Evolutionary conservation across 2,797 vertebrate species (phyloP), one percentile per base, ranked within the genome.

Genomic region (Tolypeutes matacus): DNA sequence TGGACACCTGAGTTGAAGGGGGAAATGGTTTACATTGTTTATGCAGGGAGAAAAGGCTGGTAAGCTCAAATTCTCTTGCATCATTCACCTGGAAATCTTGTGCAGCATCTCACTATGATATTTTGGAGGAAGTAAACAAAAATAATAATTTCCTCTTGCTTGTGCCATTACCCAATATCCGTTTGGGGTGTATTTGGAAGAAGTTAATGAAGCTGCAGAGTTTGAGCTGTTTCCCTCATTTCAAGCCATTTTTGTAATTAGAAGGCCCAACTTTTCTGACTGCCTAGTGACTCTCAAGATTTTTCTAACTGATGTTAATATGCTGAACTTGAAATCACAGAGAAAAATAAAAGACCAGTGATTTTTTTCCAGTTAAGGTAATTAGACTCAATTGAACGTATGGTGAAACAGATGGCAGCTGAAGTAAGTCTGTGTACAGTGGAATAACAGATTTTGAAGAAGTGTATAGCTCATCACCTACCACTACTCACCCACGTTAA

Each of bases 251-350:
- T 92, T 62, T 62, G 36, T 34, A 34, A 92, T 69, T 51, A 69
- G 76, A 82, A 86, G 69, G 81, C 81, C 25, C 15, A 21, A 29
- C 25, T 91, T 86, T 76, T 62, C 76, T 70, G 53, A 81, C 53
- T 1, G 21, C 23, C 23, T 76, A 53, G 82, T 51, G 29, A 62
- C 67, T 90, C 81, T 89, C 18, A 67, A 65, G 15, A 85, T 65
- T 90, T 49, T 67, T 88, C 11, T 73, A 95, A 67, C 58, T 85
- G n/a, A 86, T 25, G 3, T 46, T 80, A 89, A 67, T 89, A 95
- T 42, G 36, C 27, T 39, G 65, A 89, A 65, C 49, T 60, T 93
- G 60, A 86, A 75, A 81, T 13, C 53, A 81, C 23, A 95, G 34
- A 20, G 34, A 88, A 89, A 88, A 65, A 36, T 84, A 89, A 56